Evolutionary conservation across 2,888 invertebrate species (phyloP), one percentile per base, ranked within the genome.

Genomic region (Girardia tigrina): DNA sequence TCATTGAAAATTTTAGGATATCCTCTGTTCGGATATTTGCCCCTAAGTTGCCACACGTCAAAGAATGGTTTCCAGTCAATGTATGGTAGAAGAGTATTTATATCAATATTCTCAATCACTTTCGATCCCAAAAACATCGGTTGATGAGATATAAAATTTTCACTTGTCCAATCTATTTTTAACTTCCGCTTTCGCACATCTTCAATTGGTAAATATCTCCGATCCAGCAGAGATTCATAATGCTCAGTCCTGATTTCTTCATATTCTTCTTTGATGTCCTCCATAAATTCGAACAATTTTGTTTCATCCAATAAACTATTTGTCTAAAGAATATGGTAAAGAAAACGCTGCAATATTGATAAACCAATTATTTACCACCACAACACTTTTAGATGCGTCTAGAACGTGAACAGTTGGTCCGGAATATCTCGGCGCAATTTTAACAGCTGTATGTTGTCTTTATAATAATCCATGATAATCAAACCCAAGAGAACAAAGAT

Each of bases 1-100:
- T 87, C 87, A 42, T 87, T 84, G 80, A 88, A 87, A 74, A 88
- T 85, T 79, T 87, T 86, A 0, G 88, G 88, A 80, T 85, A 88
- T 28, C 86, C 86, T 78, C 87, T 81, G 80, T 87, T 87, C 20
- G 87, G 87, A 80, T 87, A 87, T 80, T 86, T 87, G 42, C 88
- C 88, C 77, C 87, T 79, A 26, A 88, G 81, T 79, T 87, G 87
- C 87, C 87, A 87, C 2, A 87, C 86, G 82, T 87, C 87, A 81
- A 88, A 88, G 81, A 88, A 87, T 28, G 87, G 87, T 79, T 87
- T 87, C 88, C 88, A 88, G 81, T 88, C 87, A 78, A 88, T 87
- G 80, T 84, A 87, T 0, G 84, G 82, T 0, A 86, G 78, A 70
- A 88, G 79, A 28, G 79, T 78, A 36, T 80, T 78, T 36, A 87